Conservation (phyloP, 1,140 invertebrate species). For the Drosophila sproati region DNA sequence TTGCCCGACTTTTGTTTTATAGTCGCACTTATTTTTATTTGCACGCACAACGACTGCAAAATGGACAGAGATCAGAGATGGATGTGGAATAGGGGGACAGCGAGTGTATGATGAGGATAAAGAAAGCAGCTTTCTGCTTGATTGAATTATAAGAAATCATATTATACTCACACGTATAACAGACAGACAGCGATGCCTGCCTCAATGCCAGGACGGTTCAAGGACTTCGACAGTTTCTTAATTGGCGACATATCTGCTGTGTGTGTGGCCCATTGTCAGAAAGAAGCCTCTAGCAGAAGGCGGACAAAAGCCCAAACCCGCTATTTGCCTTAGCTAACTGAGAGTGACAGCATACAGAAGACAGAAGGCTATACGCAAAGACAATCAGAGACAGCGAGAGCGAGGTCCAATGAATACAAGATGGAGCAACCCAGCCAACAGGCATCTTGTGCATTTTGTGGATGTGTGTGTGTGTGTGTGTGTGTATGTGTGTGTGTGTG, state of each 20-base stretch:
- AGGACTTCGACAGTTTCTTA: conserved; percentile 33
- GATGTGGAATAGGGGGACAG: not conserved
- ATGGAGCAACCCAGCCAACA: not conserved
- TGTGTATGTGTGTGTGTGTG: not conserved
- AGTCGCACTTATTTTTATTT: conserved; percentile 81
- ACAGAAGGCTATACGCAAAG: conserved; percentile 14
- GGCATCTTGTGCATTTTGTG: conserved; percentile 41
- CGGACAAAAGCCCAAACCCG: conserved; percentile 5
- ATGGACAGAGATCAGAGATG: conserved; percentile 42
- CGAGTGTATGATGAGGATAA: not conserved
- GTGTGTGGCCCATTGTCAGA: conserved; percentile 20
- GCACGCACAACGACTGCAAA: conserved; percentile 45
- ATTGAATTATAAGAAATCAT: conserved; percentile 81
- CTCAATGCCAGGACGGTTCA: not conserved
- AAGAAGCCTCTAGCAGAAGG: conserved; percentile 12
- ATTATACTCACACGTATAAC: conserved; percentile 60
- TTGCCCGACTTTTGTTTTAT: conserved; percentile 75
- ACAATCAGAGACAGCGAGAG: conserved; percentile 6
- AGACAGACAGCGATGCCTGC: not conserved
- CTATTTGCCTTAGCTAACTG: conserved; percentile 41
- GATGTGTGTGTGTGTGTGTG: not conserved
- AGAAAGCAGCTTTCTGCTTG: conserved; percentile 60
- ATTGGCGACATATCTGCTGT: conserved; percentile 47
- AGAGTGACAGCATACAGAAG: conserved; percentile 39
- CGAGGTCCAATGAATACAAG: conserved; percentile 1